Evolutionary conservation across 2,797 vertebrate genomes (phyloP), one percentile per base, ranked within the genome.

Genomic region (Eleutherodactylus coqui): DNA sequence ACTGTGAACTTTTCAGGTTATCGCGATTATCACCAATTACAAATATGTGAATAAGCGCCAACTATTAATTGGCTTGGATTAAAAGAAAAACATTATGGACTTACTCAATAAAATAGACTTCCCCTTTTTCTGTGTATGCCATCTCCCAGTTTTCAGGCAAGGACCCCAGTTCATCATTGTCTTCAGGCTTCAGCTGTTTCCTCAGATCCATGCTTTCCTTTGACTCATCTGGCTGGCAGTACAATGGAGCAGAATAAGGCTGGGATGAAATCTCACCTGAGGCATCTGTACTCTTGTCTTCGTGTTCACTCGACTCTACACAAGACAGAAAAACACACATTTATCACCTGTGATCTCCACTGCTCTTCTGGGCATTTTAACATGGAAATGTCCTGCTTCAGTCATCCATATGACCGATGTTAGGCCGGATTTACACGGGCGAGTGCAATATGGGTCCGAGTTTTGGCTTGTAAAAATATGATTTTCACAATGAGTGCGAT

Each of bases 61-160:
- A 27, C 32, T 47, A 49, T 10, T 41, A 4, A 49, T 76, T 38
- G 69, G 0, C 10, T 24, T 77, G 75, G 19, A 67, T 38, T 24
- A 51, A 62, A 87, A 83, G 51, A 36, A 77, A 38, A 55, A 16
- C 41, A 77, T 75, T 76, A 77, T 60, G 5, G 27, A 97, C 97
- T 98, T 90, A 99, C 98, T 99, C 98, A 88, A 99, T 99, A 90
- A 99, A 99, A 94, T 99, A 99, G 89, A 99, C 97, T 93, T 99
- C 98, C 55, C 98, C 98, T 89, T 99, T 98, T 91, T 99, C 98
- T 0, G 98, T 99, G 90, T 99, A 99, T 41, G 98, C 98, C 97
- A 99, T 99, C 94, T 99, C 98, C 97, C 98, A 99, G 93, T 99
- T 99, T 92, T 99, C 98, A 47, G 98, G 98, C 89, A 99, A 92